Percentiles rank a stretch among this genome's conserved stretches.
phyloP scores from a whole-genome alignment of 2,113 vertebrate genomes.

The Leptobrachium ailaonicum region DNA sequence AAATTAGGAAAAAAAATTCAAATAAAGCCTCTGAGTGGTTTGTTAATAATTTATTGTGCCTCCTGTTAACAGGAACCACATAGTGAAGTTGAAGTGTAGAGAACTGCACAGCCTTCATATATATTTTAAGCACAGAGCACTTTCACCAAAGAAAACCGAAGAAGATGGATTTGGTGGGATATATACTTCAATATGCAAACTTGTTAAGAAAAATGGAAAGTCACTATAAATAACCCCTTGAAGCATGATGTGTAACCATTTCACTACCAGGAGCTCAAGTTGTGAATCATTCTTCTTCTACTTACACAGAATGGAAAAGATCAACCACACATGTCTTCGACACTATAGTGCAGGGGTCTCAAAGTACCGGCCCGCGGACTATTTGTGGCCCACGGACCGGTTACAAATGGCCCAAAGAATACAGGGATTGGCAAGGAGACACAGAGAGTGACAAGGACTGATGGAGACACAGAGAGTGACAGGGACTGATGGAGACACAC shows the following conservation, averaged over 20 bases:
- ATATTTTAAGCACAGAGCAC: slow-evolving; percentile 48
- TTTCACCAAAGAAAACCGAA: slow-evolving; percentile 38
- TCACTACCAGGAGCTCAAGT: not conserved
- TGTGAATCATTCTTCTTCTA: not conserved
- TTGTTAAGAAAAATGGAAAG: slow-evolving; percentile 46
- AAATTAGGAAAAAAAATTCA: slow-evolving; percentile 46
- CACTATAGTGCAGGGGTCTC: no score
- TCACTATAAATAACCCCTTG: slow-evolving; percentile 28
- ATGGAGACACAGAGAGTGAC: no score
- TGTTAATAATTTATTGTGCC: slow-evolving; percentile 45
- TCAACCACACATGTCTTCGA: no score
- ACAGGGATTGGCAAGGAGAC: no score
- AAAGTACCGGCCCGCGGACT: no score
- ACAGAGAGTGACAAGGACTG: no score
- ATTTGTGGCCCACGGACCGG: no score
- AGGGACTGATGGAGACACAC: no score
- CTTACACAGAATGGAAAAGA: no score
- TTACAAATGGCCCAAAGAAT: no score
- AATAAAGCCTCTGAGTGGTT: slow-evolving; percentile 35
- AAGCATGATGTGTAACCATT: slow-evolving; percentile 38
- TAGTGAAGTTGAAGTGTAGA: slow-evolving; percentile 49
- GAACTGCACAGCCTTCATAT: slow-evolving; percentile 47
- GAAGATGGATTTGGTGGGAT: slow-evolving; percentile 46
- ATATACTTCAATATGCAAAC: slow-evolving; percentile 44
- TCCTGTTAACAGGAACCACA: slow-evolving; percentile 49